A percentile compares a stretch with the other conserved stretches of the same genome.
These are phyloP conservation scores for Spinus olivaceus DNA, from an alignment of 2,797 vertebrate species.

Conservation along the genomic window DNA sequence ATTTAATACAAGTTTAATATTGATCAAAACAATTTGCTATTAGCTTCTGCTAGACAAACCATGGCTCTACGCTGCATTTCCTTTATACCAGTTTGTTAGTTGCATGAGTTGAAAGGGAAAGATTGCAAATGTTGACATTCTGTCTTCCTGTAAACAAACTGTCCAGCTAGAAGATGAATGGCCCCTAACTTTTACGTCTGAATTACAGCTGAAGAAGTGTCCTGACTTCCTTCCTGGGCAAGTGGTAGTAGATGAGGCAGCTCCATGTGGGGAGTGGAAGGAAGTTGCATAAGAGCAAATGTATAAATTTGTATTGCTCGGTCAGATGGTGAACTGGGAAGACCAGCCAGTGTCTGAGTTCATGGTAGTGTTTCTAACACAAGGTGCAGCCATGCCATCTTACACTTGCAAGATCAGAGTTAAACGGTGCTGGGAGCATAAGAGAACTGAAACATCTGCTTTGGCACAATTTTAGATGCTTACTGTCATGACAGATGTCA, in stretches of 20 bases:
- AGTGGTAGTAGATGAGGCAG: not conserved
- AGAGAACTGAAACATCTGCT: not conserved
- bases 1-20: constrained; percentile 65
- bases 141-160: constrained; percentile 41
- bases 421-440: not conserved
- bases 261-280: not conserved
- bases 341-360: not conserved
- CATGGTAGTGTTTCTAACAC: not conserved
- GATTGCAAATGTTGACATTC: constrained; percentile 12
- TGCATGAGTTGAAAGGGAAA: not conserved
- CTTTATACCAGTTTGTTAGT: constrained; percentile 11
- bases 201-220: not conserved
- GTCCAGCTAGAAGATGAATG: not conserved
- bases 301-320: not conserved
- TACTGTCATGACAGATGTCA: not conserved
- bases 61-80: not conserved
- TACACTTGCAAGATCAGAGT: not conserved
- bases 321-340: not conserved
- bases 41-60: constrained; percentile 34
- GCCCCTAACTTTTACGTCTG: not conserved
- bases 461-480: constrained; percentile 40
- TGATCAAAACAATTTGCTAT: constrained; percentile 32
- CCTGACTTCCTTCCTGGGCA: not conserved
- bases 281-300: not conserved
- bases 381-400: not conserved